Base-by-base conservation (phyloP, 2,113 vertebrate genomes). In the Osmerus mordax region DNA sequence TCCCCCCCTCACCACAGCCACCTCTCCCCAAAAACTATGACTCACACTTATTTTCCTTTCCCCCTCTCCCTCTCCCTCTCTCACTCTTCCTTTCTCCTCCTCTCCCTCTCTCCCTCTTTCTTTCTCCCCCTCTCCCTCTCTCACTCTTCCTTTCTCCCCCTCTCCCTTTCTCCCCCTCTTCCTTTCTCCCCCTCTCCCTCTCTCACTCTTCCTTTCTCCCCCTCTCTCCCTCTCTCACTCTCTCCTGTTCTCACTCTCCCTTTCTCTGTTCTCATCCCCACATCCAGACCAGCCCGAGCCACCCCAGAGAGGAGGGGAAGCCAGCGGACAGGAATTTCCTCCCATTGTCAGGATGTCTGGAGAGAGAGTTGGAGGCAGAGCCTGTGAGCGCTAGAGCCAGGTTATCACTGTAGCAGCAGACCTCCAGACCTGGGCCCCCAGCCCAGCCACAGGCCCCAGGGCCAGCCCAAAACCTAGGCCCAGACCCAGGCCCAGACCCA, bases 271-370 rank as follows among this genome's bases (percentile, higher is more conserved):
- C 74, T 14, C 60, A 25, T 67, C 64, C 36, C 65, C 73, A 71
- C 56, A 29, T 54, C 19, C 61, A 73, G 70, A 62, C 56, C 65
- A 65, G 62, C 67, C 52, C 73, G 76, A 82, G 73, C 78, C 73
- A 54, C 72, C 70, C 74, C 18, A 76, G 75, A 71, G 67, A 73
- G 65, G 74, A 83, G 73, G 73, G 83, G 81, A 78, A 84, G 74
- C 78, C 69, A 62, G 64, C 71, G 23, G 74, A 70, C 81, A 83
- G 80, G 84, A 81, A 87, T 89, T 92, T 91, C 91, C 87, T 91
- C 77, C 85, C 67, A 90, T 91, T 92, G 89, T 91, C 76, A 73
- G 68, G 78, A 72, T 74, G 73, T 60, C n/a, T 23, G 71, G 62
- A 74, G 73, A 81, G 83, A 73, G 21, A 47, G 74, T 58, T 16